Evolutionary conservation across 2,113 vertebrate species (phyloP), one percentile per base, ranked within the genome.

Genomic region (Eclectus roratus): DNA sequence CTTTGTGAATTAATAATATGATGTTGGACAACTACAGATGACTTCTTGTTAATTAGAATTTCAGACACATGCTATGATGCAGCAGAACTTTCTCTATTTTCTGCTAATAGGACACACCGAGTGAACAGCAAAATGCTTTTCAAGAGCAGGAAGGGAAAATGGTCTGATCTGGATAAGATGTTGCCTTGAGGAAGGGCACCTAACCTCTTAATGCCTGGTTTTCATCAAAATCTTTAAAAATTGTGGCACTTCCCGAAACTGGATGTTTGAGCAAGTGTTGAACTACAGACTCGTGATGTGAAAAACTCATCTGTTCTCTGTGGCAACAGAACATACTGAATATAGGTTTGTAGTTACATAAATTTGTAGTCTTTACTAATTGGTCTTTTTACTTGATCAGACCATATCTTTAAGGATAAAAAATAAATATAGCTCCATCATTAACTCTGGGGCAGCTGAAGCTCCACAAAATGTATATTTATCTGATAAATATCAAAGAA

Each of bases 21-120:
- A 37, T 93, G 80, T 91, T 84, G 94, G 92, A 92, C 88, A 96
- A 94, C 94, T 96, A 81, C 90, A 95, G 85, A 91, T 96, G 94
- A 96, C 93, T 96, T 92, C 87, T 93, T 88, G 91, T 88, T 95
- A 96, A 96, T 97, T 95, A 86, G 90, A 95, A 93, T 94, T 95
- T 96, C 91, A 95, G 91, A 93, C 86, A 88, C 23, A 15, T 71
- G 85, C 66, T 94, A 81, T 83, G 90, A 91, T 93, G 86, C 92
- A 91, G 92, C 90, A 81, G 90, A 94, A 93, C 85, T 91, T 94
- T 89, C 43, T 93, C 81, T 88, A 18, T 84, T 95, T 96, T 84
- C 92, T 93, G 65, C 61, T 93, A 93, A 91, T 92, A 74, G 77
- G 92, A 85, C 73, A 65, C 70, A 86, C 56, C 0, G 10, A 76